These are phyloP conservation scores for Gymnorhina tibicen DNA, from an alignment of 2,113 vertebrate genomes.

Conservation along the genomic window DNA sequence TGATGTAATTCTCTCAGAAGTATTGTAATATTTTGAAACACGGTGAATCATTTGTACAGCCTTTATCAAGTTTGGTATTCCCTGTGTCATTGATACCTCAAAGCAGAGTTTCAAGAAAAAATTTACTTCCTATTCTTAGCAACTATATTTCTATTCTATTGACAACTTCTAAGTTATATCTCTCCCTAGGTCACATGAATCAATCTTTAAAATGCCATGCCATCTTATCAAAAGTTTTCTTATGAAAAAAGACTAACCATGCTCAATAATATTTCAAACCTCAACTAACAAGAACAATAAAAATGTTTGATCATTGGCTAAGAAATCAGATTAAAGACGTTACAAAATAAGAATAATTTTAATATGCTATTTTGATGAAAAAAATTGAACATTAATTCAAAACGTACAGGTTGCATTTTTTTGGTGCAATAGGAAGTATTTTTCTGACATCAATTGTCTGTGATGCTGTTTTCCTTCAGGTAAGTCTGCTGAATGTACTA, in stretches of 20 bases:
- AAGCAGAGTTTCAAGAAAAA: constrained; percentile 38
- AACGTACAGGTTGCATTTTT: neutral
- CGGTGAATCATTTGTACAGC: constrained; percentile 78
- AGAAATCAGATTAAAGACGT: neutral
- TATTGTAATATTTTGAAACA: constrained; percentile 81
- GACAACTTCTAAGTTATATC: neutral
- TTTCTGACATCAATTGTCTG: neutral
- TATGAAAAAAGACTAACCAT: neutral
- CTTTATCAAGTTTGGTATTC: constrained; percentile 80
- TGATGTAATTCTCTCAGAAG: constrained; percentile 79
- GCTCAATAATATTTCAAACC: neutral
- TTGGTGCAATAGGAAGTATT: neutral
- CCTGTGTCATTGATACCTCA: constrained; percentile 78
- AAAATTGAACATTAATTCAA: neutral
- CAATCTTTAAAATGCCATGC: neutral
- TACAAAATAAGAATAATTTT: neutral
- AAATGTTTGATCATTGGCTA: neutral
- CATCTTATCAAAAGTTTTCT: neutral
- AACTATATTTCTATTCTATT: neutral
- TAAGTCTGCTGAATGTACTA: neutral
- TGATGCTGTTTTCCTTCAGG: neutral
- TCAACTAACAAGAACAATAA: neutral
- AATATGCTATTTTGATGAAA: neutral
- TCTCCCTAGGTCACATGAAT: neutral
- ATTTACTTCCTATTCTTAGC: neutral